Evolutionary conservation across 2,113 vertebrate genomes (phyloP).

Genomic region (Ictalurus punctatus): DNA sequence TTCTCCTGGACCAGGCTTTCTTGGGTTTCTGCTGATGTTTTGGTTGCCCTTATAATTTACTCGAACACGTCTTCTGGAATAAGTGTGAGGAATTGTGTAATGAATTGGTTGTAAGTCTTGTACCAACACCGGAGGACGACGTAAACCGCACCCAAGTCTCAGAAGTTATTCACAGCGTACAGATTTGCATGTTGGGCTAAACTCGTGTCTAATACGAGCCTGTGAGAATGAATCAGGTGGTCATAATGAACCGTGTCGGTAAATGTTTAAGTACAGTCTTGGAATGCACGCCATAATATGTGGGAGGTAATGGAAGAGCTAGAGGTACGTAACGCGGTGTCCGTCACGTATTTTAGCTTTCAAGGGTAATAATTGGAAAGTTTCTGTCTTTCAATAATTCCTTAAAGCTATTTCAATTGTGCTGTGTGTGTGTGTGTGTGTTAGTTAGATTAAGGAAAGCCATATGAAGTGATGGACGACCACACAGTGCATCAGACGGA

Average conservation of each 20-base stretch:
- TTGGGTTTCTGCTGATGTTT: too few relatives aligned
- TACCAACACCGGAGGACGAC: background rate
- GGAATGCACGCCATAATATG: too few relatives aligned
- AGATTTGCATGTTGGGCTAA: background rate
- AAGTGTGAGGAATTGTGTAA: background rate
- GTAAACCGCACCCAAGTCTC: background rate
- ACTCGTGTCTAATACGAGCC: background rate
- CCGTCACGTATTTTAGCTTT: background rate
- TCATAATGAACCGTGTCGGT: background rate
- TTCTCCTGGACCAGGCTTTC: too few relatives aligned
- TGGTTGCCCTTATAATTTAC: background rate
- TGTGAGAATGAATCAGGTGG: background rate
- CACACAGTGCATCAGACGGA: slow-evolving; percentile 86
- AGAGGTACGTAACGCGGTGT: background rate
- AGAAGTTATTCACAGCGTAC: background rate
- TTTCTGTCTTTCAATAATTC: background rate
- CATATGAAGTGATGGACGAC: slow-evolving; percentile 85
- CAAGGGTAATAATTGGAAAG: background rate
- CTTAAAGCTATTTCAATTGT: background rate
- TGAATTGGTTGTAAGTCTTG: background rate
- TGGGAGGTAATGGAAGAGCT: background rate
- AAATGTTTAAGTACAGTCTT: background rate
- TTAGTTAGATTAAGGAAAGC: slow-evolving; percentile 55
- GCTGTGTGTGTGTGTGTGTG: slow-evolving; percentile 19
- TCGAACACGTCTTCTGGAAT: background rate